Evolutionary conservation across 2,888 invertebrate species (phyloP).

Genomic region (Pelosia muscerda): DNA sequence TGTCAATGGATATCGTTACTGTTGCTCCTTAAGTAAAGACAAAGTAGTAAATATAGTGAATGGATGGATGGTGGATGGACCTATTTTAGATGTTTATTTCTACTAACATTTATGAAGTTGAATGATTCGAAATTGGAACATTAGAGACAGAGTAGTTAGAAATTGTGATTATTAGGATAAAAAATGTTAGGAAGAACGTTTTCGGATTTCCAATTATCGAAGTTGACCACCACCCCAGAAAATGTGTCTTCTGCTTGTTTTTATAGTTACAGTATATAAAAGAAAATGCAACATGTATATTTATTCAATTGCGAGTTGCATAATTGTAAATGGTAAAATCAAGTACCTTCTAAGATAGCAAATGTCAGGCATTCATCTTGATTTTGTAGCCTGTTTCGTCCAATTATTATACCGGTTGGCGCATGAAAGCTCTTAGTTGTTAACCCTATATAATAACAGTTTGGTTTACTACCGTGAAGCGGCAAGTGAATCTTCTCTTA

Average conservation of each 20-base stretch:
- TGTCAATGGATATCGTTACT: too few relatives aligned
- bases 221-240: too few relatives aligned
- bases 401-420: background rate
- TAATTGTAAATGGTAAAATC: background rate
- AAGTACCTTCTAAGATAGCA: slow-evolving; percentile 6
- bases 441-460: background rate
- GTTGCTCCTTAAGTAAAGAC: too few relatives aligned
- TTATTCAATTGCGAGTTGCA: background rate
- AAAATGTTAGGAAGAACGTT: too few relatives aligned
- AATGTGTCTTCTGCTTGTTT: background rate
- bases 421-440: background rate
- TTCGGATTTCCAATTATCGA: too few relatives aligned
- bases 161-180: too few relatives aligned
- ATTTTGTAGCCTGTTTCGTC: slow-evolving; percentile 26
- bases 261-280: background rate
- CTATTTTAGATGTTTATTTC: too few relatives aligned
- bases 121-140: too few relatives aligned
- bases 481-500: slow-evolving; percentile 26
- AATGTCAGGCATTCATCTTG: slow-evolving; percentile 36
- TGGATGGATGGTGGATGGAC: too few relatives aligned
- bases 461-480: slow-evolving; percentile 21
- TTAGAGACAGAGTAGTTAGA: too few relatives aligned
- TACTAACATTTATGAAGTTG: too few relatives aligned
- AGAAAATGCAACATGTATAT: background rate
- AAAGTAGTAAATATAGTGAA: too few relatives aligned